Base-by-base conservation (phyloP, 1,140 invertebrate genomes). In the Bombus huntii region DNA sequence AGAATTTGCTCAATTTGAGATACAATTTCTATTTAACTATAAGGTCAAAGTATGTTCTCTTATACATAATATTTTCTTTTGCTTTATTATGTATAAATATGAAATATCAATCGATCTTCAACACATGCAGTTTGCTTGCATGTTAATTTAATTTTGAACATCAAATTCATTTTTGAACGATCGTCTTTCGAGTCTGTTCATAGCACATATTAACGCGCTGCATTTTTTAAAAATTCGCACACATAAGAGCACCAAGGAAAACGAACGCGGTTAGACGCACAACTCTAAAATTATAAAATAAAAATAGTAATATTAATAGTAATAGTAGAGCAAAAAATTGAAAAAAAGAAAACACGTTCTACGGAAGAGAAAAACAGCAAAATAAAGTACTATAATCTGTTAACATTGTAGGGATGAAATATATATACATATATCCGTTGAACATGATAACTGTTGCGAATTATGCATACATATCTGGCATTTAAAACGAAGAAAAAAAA, bases 341-440 rank as follows among this genome's bases (percentile, higher is more conserved):
- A 44, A 83, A 83, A 87, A 57, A 72, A 81, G 13, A 68, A 37
- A 87, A 87, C 80, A 87, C 59, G 34, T 82, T 85, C 37, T 76
- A 82, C 57, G 10, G 82, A 65, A 68, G 66, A 88, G 18, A 71
- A 79, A 86, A 89, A 83, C 73, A 86, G 59, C 70, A 81, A 89
- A 90, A 88, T 90, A 88, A 89, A 88, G 76, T 81, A 88, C 72
- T 71, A 85, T 73, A 81, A 76, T 89, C 71, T 81, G 53, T 85
- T 88, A 88, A 90, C 83, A 68, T 74, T 66, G 86, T 80, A 83
- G 80, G 74, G 79, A 72, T n/a, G 42, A 78, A 73, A 75, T 62
- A 39, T 47, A 80, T 80, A 87, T 66, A 68, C 47, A 53, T 22
- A 53, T 53, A 53, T 53, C 18, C 80, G 53, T 82, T 37, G 31